Base-by-base conservation (phyloP, 2,888 invertebrate genomes). In the Athrips mouffetella region DNA sequence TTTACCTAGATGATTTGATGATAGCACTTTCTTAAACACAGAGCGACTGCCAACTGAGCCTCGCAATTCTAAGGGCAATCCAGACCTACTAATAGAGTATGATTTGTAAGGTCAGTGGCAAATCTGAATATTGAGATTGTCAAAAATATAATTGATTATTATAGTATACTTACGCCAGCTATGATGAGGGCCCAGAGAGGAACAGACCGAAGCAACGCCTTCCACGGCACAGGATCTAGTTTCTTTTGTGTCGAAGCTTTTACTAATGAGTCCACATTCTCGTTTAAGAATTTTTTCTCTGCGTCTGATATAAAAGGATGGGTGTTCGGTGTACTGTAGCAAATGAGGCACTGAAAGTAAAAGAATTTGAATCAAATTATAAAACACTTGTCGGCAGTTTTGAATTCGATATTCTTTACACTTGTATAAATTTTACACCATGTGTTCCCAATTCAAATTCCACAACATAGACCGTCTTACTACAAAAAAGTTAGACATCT, bases 111-210 rank as follows among this genome's bases (percentile, higher is more conserved):
- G n/a, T n/a, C n/a, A n/a, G n/a, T n/a, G n/a, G n/a, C n/a, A n/a
- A n/a, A n/a, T n/a, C n/a, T n/a, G n/a, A n/a, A n/a, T 8, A 8
- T n/a, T 2, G 21, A 7, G 18, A 13, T 35, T 4, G 13, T 35
- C 3, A 15, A 3, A 4, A n/a, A 42, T 29, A 18, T 15, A n/a
- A n/a, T n/a, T n/a, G n/a, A n/a, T n/a, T n/a, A n/a, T n/a, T n/a
- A n/a, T n/a, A n/a, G n/a, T 23, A 13, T 60, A 82, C 90, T 89
- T 68, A 89, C 89, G 63, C 91, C 93, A 53, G 94, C 94, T 44
- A 90, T 90, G n/a, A 94, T 91, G 20, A 94, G 71, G 0, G 93
- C 92, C 90, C 93, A 92, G 47, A 95, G 78, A 0, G 94, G 93
- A 5, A 89, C 76, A 8, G 92, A 94, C 1, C 90, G 91, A 0